Base-by-base conservation (phyloP, 2,113 vertebrate species). In the Donacobius atricapilla region DNA sequence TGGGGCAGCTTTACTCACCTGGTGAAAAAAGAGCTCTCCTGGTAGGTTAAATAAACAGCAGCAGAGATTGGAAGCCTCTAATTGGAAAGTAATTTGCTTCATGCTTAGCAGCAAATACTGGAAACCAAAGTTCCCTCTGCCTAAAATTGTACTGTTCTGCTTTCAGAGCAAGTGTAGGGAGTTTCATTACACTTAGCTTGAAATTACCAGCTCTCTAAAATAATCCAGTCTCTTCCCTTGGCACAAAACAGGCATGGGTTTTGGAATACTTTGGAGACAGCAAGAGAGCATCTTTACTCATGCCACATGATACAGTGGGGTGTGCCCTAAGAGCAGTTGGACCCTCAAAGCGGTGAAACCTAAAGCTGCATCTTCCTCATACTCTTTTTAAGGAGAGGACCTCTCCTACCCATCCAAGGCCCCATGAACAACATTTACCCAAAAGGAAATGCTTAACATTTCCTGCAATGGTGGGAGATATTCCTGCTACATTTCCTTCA, bases 291-390 rank as follows among this genome's bases (percentile, higher is more conserved):
- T 82, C 31, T 48, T 87, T 84, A 53, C 39, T 84, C 11, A 25
- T 47, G 22, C 7, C 9, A 2, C 6, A 1, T 50, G 7, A 78
- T 56, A n/a, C 0, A 0, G 17, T 35, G 58, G 28, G 8, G 2
- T 48, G 23, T 56, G 27, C 6, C 21, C 40, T 51, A 70, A 68
- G 40, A 82, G 14, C 35, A 68, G 8, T 2, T 73, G 37, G 27
- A n/a, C 40, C 21, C 16, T 53, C 17, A 13, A 2, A 40, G 5
- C 27, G 44, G 39, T 45, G 72, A 80, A 79, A 76, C 5, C 4
- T 2, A 31, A 70, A 70, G 25, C 7, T 73, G 9, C 39, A 44
- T 66, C 58, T 53, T 73, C 8, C 30, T 75, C 35, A 60, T 13
- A n/a, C 37, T 14, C 33, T 51, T 63, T 40, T 11, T 17, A 44